Conservation (phyloP, 2,113 vertebrate genomes). For the Melanostigma gelatinosum region DNA sequence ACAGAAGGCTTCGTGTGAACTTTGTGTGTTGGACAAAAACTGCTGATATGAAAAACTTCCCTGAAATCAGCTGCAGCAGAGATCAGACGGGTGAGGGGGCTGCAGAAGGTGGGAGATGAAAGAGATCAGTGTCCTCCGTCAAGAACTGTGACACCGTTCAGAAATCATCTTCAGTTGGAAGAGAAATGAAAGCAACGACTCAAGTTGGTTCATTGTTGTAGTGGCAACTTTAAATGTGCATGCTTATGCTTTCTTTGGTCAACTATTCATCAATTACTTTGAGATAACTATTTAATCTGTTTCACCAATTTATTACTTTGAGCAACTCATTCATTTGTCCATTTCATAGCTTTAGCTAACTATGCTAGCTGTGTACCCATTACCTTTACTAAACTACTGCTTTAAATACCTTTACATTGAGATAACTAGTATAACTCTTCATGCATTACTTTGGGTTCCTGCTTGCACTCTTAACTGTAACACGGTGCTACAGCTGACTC, state of each 20-base stretch:
- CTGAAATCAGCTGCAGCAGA: conserved; percentile 30
- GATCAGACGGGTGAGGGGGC: conserved; percentile 14
- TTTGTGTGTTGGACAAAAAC: conserved; percentile 13
- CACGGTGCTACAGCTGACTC: not conserved
- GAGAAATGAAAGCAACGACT: not conserved
- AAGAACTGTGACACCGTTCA: conserved; percentile 16
- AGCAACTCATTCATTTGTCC: not conserved
- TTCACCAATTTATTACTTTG: not conserved
- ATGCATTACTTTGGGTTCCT: not conserved
- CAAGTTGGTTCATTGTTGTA: not conserved
- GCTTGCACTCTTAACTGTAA: not conserved
- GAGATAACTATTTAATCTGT: not conserved
- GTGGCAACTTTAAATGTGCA: not conserved
- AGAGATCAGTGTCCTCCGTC: conserved; percentile 30
- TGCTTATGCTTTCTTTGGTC: no score
- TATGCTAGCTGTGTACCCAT: not conserved
- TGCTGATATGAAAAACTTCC: conserved; percentile 48
- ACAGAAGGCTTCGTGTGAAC: not conserved
- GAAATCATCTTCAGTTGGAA: not conserved
- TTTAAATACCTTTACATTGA: not conserved
- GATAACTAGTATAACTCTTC: not conserved
- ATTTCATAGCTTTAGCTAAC: not conserved
- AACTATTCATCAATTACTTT: not conserved
- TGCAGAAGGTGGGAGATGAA: conserved; percentile 2
- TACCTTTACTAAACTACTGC: not conserved